Evolutionary conservation across 2,113 vertebrate genomes (phyloP).

Genomic region (Cyanoramphus novaezelandiae): DNA sequence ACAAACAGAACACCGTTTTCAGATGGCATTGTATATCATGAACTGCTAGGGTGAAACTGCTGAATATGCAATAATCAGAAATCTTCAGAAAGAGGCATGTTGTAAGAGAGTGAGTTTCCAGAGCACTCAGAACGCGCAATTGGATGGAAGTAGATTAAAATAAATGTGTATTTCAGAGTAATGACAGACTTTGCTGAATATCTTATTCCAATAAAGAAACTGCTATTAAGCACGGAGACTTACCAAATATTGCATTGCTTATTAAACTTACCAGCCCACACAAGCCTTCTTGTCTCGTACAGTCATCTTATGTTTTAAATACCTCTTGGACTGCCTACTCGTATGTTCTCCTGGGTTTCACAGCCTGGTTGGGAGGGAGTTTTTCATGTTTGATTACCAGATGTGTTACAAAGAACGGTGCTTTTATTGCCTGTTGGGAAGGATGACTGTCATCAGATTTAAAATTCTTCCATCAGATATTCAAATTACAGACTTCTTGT

Average conservation of each 20-base stretch:
- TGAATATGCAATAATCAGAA: not conserved
- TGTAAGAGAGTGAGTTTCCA: not conserved
- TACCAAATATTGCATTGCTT: slow-evolving; percentile 13
- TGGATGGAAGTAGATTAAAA: not conserved
- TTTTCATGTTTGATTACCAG: slow-evolving; percentile 9
- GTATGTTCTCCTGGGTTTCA: not conserved
- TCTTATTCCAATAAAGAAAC: not conserved
- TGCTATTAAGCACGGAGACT: not conserved
- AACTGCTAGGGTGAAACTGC: not conserved
- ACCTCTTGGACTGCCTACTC: not conserved
- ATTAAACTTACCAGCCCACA: slow-evolving; percentile 22
- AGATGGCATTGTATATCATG: not conserved
- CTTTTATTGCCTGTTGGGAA: not conserved
- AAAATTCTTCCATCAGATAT: not conserved
- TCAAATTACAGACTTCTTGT: not conserved
- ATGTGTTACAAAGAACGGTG: not conserved
- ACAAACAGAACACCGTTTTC: not conserved
- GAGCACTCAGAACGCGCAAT: not conserved
- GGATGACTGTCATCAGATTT: not conserved
- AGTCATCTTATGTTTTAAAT: slow-evolving; percentile 27
- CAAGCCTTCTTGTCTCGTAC: not conserved
- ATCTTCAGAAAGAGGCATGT: not conserved
- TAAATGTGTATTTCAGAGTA: not conserved
- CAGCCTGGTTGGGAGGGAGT: not conserved
- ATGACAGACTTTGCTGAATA: not conserved